Base-by-base conservation (phyloP, 2,888 invertebrate species). In the Tenthredo scrophulariae region DNA sequence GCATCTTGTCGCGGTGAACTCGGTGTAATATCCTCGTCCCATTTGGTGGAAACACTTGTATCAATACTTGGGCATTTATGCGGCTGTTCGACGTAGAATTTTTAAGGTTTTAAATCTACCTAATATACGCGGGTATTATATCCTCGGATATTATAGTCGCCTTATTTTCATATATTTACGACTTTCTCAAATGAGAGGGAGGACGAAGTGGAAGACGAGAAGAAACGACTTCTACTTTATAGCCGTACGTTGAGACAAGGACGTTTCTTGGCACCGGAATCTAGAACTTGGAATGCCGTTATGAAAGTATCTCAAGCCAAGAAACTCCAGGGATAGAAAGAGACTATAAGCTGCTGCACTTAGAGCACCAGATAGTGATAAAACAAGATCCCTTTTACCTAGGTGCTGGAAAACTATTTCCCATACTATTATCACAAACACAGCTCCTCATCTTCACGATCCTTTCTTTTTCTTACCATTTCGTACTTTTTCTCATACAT, bases 261-360 rank as follows among this genome's bases (percentile, higher is more conserved):
- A 85, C 87, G 85, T 87, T 87, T 86, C 88, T 87, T 86, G 85
- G 87, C 88, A 84, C 85, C 33, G 43, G 75, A 67, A 83, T 83
- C 83, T 83, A 43, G 83, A 83, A 43, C 70, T 67, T 40, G 80
- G 80, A 83, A 83, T 83, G 83, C 50, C 83, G 83, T 83, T 83
- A 70, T 83, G 83, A 83, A 83, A 83, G 83, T 83, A 83, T 46
- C 43, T 46, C 22, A 40, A 33, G 46, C 29, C 54, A 65, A 83
- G 70, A 77, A 18, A 50, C 75, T 77, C 50, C 29, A 29, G 26
- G 33, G 50, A 50, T 37, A 50, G 18, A 77, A 29, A 50, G 43
- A 74, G 26, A 70, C 18, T 22, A 70, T 37, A 37, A 37, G 37
- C 37, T 37, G 37, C 37, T 37, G 37, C 37, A 37, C 37, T 37